Conservation (phyloP, 2,888 invertebrate species). For the Euplexia lucipara region DNA sequence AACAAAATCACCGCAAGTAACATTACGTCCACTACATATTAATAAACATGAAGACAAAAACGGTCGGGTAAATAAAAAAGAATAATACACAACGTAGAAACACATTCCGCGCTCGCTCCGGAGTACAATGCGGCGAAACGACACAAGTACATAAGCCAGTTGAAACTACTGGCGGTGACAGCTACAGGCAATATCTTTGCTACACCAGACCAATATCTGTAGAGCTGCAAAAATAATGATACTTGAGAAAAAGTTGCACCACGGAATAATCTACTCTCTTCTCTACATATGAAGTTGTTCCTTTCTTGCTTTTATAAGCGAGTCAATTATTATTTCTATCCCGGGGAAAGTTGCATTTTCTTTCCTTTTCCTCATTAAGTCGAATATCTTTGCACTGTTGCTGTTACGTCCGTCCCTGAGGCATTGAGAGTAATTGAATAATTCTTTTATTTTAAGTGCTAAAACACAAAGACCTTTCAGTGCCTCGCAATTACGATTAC, state of each 20-base stretch:
- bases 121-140: slow-evolving; percentile 71
- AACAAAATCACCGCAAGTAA: slow-evolving; percentile 46
- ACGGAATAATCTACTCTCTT: slow-evolving; percentile 64
- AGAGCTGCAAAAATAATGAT: slow-evolving; percentile 81
- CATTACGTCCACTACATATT: slow-evolving; percentile 53
- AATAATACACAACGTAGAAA: slow-evolving; percentile 64
- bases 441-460: slow-evolving; percentile 9
- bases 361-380: slow-evolving; percentile 39
- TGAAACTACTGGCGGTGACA: slow-evolving; percentile 83
- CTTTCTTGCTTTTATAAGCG: slow-evolving; percentile 37
- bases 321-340: slow-evolving; percentile 43
- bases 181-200: slow-evolving; percentile 88
- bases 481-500: not conserved
- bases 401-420: not conserved
- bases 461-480: not conserved
- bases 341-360: slow-evolving; percentile 3
- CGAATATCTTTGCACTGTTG: slow-evolving; percentile 14
- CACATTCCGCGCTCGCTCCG: slow-evolving; percentile 70
- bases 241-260: slow-evolving; percentile 72
- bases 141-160: slow-evolving; percentile 83
- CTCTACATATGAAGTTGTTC: slow-evolving; percentile 53
- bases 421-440: slow-evolving; percentile 28
- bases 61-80: slow-evolving; percentile 63
- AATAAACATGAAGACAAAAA: slow-evolving; percentile 58
- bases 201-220: slow-evolving; percentile 84